Percentiles rank a stretch among this genome's conserved stretches.
phyloP scores from a whole-genome alignment of 2,888 invertebrate genomes.

The Eupithecia insigniata region DNA sequence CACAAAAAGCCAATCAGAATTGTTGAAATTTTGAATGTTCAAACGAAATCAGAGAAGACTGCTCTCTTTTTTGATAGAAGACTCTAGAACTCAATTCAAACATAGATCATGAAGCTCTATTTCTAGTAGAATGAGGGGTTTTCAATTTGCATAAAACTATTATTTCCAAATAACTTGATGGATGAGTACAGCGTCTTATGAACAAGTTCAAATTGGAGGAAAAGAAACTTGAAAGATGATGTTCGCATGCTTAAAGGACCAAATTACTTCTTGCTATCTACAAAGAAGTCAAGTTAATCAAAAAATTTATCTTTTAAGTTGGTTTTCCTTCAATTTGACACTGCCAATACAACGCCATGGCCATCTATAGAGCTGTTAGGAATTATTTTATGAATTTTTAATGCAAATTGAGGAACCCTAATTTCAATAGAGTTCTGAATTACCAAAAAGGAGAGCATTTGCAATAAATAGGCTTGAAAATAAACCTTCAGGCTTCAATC shows the following conservation, averaged over 20 bases:
- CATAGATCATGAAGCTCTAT: not conserved
- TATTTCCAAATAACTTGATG: not conserved
- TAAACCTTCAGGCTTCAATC: constrained; percentile 34
- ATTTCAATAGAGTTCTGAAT: not conserved
- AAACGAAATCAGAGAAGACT: not conserved
- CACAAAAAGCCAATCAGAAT: constrained; percentile 36
- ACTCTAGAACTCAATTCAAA: not conserved
- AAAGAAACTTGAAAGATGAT: no score
- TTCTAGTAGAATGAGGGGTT: not conserved
- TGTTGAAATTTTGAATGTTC: not conserved
- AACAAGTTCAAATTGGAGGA: no score
- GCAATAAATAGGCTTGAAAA: constrained; percentile 29
- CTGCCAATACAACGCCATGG: not conserved
- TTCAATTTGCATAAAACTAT: not conserved
- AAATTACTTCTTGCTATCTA: no score
- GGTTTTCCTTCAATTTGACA: not conserved
- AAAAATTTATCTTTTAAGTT: not conserved
- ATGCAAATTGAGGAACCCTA: not conserved
- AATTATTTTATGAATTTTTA: not conserved
- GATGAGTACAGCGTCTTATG: not conserved
- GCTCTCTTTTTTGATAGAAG: constrained; percentile 25
- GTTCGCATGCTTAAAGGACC: no score
- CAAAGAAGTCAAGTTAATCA: no score
- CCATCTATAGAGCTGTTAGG: not conserved
- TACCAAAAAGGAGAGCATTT: constrained; percentile 35